Conservation (phyloP, 2,797 vertebrate species). For the Trachurus trachurus region DNA sequence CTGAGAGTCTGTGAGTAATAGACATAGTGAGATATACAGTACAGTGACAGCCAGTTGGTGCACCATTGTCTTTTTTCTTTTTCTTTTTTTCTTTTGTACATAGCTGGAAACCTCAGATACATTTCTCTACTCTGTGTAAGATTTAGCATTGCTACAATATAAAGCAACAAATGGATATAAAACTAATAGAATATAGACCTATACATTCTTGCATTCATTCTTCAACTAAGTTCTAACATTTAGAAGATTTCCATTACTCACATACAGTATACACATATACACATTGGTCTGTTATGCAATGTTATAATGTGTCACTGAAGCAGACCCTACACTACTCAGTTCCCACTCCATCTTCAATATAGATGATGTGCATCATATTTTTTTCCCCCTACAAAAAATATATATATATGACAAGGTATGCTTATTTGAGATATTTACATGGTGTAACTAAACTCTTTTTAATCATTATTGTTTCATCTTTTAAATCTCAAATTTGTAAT, state of each 20-base stretch:
- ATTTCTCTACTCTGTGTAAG: slow-evolving; percentile 72
- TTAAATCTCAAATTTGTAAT: slow-evolving; percentile 45
- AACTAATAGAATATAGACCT: slow-evolving; percentile 90
- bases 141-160: slow-evolving; percentile 84
- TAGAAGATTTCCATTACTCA: slow-evolving; percentile 79
- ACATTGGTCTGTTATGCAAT: slow-evolving; percentile 75
- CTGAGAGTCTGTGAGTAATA: slow-evolving; percentile 58
- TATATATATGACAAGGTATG: slow-evolving; percentile 78
- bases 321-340: slow-evolving; percentile 74
- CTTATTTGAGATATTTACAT: slow-evolving; percentile 80
- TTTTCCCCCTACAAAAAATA: slow-evolving; percentile 76
- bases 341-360: slow-evolving; percentile 72
- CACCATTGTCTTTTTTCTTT: slow-evolving; percentile 69
- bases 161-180: slow-evolving; percentile 89
- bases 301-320: slow-evolving; percentile 70
- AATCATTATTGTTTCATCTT: slow-evolving; percentile 13
- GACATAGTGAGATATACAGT: slow-evolving; percentile 74
- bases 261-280: slow-evolving; percentile 75
- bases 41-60: slow-evolving; percentile 62
- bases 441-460: slow-evolving; percentile 48
- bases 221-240: slow-evolving; percentile 78
- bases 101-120: slow-evolving; percentile 64
- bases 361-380: slow-evolving; percentile 77
- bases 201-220: slow-evolving; percentile 79
- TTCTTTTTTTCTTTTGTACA: slow-evolving; percentile 68